phyloP scores from a whole-genome alignment of 1,140 invertebrate species.

The Zaprionus lachaisei region DNA sequence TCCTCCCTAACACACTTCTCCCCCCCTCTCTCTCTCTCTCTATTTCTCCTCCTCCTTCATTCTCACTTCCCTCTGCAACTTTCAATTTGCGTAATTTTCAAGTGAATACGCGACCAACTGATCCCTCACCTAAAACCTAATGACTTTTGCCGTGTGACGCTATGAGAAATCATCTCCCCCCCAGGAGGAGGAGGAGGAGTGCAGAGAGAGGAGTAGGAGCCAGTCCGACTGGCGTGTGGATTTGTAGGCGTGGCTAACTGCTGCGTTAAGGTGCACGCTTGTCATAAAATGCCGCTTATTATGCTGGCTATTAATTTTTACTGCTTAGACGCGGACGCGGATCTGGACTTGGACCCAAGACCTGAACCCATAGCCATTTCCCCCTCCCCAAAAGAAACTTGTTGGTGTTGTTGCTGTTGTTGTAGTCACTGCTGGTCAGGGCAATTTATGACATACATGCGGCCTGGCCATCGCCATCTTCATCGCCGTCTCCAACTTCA shows the following conservation, averaged over 20 bases:
- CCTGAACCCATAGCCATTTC: constrained; percentile 23
- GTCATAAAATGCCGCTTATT: constrained; percentile 82
- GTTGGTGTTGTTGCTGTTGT: constrained; percentile 7
- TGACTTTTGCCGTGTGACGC: constrained; percentile 64
- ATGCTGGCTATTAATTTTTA: constrained; percentile 83
- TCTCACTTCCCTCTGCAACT: constrained; percentile 60
- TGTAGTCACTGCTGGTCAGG: constrained; percentile 15
- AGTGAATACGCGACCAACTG: constrained; percentile 69
- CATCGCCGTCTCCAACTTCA: background rate
- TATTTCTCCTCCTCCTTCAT: constrained; percentile 11
- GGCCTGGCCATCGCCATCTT: constrained; percentile 39
- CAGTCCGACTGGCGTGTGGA: constrained; percentile 3
- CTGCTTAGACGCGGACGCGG: constrained; percentile 60
- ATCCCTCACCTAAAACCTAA: constrained; percentile 71
- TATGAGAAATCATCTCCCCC: constrained; percentile 55
- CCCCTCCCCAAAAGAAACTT: background rate
- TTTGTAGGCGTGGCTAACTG: constrained; percentile 52
- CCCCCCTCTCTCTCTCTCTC: background rate
- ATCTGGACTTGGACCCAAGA: constrained; percentile 4
- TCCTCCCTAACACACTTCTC: background rate
- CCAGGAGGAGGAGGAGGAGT: constrained; percentile 3
- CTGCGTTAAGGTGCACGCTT: constrained; percentile 74
- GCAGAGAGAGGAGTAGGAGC: constrained; percentile 2
- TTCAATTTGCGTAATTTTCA: constrained; percentile 83
- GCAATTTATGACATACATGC: constrained; percentile 80